Conservation (phyloP, 2,888 invertebrate species). For the Tigriopus californicus region DNA sequence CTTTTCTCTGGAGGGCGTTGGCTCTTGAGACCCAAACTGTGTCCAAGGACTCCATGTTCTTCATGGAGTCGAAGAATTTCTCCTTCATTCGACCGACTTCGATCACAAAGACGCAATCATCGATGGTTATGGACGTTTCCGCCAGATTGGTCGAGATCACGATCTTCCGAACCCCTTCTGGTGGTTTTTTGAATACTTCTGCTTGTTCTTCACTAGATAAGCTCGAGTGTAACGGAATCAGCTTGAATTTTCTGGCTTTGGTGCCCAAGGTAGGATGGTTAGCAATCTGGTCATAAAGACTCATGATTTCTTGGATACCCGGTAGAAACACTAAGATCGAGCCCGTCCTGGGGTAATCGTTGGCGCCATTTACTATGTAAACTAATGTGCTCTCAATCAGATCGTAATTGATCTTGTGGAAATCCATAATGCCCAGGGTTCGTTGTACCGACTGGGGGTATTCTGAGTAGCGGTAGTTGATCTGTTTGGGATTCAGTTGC, state of each 20-base stretch:
- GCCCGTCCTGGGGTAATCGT: constrained; percentile 42
- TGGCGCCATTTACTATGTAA: constrained; percentile 41
- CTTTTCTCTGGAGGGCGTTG: constrained; percentile 70
- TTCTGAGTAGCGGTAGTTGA: constrained; percentile 41
- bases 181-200: constrained; percentile 48
- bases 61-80: constrained; percentile 59
- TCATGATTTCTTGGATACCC: constrained; percentile 54
- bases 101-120: constrained; percentile 84
- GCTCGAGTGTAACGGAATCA: constrained; percentile 70
- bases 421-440: constrained; percentile 53
- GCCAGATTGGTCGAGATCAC: constrained; percentile 77
- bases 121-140: constrained; percentile 86
- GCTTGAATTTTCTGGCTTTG: constrained; percentile 41
- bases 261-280: constrained; percentile 44
- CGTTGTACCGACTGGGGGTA: constrained; percentile 46
- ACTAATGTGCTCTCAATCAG: constrained; percentile 47
- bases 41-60: constrained; percentile 70
- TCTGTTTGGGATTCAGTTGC: constrained; percentile 44
- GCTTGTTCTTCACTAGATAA: constrained; percentile 66
- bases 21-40: constrained; percentile 76
- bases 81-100: constrained; percentile 86
- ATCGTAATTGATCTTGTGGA: constrained; percentile 55
- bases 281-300: constrained; percentile 44
- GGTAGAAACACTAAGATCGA: constrained; percentile 40
- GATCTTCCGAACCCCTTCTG: constrained; percentile 56